Conservation (phyloP, 2,797 vertebrate genomes). For the Gobionotothen gibberifrons region DNA sequence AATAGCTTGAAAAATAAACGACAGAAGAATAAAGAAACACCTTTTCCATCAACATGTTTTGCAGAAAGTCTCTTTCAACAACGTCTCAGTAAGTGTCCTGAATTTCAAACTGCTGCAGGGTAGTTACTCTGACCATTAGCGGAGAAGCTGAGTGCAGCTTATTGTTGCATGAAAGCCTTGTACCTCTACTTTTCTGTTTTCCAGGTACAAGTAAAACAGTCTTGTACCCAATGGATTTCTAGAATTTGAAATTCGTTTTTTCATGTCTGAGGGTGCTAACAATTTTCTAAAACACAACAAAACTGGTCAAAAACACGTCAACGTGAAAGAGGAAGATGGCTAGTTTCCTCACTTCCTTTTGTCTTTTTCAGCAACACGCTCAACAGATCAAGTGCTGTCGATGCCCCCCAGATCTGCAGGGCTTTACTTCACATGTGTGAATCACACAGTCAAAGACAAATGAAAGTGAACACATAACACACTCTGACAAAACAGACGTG, state of each 20-base stretch:
- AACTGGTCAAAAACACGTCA: conserved; percentile 11
- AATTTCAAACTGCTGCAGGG: conserved; percentile 12
- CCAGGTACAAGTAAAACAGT: conserved; percentile 10
- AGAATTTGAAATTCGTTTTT: conserved; percentile 1
- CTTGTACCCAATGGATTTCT: conserved; percentile 1
- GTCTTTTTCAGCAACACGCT: conserved; percentile 1
- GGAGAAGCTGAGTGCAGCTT: conserved; percentile 13
- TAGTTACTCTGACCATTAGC: conserved; percentile 27
- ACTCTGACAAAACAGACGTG: conserved; percentile 48
- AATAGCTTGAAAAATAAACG: conserved; percentile 19
- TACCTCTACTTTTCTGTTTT: conserved; percentile 5
- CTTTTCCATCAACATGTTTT: conserved; percentile 9
- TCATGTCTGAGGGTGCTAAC: not conserved
- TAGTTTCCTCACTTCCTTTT: conserved; percentile 52
- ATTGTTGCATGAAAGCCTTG: conserved; percentile 17
- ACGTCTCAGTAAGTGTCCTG: conserved; percentile 13
- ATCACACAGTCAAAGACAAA: conserved; percentile 44
- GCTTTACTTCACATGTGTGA: conserved; percentile 43
- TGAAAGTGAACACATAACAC: conserved; percentile 37
- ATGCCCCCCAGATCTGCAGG: conserved; percentile 17
- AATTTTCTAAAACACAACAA: conserved; percentile 26
- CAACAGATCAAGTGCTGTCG: conserved; percentile 9
- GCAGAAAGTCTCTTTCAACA: conserved; percentile 27
- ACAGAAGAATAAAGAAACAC: conserved; percentile 26
- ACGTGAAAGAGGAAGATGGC: conserved; percentile 34